Base-by-base conservation (phyloP, 2,797 vertebrate species). In the Typhlichthys subterraneus region DNA sequence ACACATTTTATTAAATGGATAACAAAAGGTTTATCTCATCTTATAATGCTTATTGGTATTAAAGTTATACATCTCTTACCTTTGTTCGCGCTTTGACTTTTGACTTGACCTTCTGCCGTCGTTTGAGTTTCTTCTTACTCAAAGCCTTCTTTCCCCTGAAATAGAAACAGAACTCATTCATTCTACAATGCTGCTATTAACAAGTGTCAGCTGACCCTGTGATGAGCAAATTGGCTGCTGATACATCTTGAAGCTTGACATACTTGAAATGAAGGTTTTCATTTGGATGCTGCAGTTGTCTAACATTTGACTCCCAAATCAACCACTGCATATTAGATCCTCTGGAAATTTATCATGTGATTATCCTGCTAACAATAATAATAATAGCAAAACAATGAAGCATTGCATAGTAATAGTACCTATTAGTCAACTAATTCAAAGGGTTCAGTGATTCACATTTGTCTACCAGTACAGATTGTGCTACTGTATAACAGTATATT, bases 91-190 rank as follows among this genome's bases (percentile, higher is more conserved):
- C 91, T 94, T 97, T 99, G 68, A 96, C 93, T 96, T 99, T 99
- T 91, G 97, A 96, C 89, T 99, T 99, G 85, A 95, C 94, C 90
- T 98, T 99, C 89, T 99, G 97, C 87, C 98, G 95, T 78, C 96
- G 93, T 93, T 99, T 99, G 81, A 99, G 91, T 75, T 99, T 99
- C 92, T 99, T 99, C 93, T 99, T 99, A 90, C 93, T 98, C 89
- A 98, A 93, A 84, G 95, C 92, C 89, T 99, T 99, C 91, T 99
- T 99, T 81, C 94, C 96, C 86, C 97, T 98, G 87, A 81, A 96
- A 38, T 38, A 38, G 33, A 38, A 38, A 38, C 33, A 29, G 23
- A 29, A 9, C 8, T 9, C 33, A 38, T 9, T 38, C 33, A 38
- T 38, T 38, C 7, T 6, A 38, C 8, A 38, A 2, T 38, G 33